A percentile compares a stretch with the other conserved stretches of the same genome.
These are phyloP conservation scores for Ursus arctos DNA, from an alignment of 2,113 vertebrate species.

Conservation along the genomic window DNA sequence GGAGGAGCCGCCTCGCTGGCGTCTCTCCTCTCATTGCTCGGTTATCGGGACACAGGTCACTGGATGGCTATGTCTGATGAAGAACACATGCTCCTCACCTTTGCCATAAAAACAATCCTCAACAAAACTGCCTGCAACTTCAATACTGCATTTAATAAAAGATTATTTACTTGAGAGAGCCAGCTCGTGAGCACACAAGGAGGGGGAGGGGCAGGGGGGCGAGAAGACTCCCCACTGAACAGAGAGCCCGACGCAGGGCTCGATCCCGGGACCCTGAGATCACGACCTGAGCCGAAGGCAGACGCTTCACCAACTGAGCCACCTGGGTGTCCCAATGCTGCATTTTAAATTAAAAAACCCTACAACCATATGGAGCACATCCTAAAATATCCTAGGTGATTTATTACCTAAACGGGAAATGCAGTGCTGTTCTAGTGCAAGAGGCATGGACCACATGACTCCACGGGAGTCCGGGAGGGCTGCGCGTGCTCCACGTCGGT, in stretches of 20 bases:
- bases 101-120: background rate
- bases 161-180: background rate
- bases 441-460: fast-evolving
- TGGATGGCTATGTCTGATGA: too few species aligned
- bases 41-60: background rate
- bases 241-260: background rate
- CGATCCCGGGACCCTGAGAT: background rate
- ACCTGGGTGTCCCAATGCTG: background rate
- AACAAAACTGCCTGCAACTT: too few species aligned
- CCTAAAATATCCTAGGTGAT: background rate
- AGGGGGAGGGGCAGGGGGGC: background rate
- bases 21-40: too few species aligned
- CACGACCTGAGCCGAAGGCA: background rate
- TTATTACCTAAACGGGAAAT: background rate
- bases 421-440: fast-evolving
- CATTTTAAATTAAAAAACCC: background rate
- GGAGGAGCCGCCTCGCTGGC: fast-evolving
- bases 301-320: background rate
- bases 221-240: background rate
- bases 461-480: fast-evolving
- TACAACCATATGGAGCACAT: background rate
- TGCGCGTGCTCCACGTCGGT: fast-evolving
- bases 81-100: background rate
- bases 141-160: background rate
- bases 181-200: too few species aligned